Evolutionary conservation across 2,888 invertebrate genomes (phyloP).

Genomic region (Prenolepis imparis): DNA sequence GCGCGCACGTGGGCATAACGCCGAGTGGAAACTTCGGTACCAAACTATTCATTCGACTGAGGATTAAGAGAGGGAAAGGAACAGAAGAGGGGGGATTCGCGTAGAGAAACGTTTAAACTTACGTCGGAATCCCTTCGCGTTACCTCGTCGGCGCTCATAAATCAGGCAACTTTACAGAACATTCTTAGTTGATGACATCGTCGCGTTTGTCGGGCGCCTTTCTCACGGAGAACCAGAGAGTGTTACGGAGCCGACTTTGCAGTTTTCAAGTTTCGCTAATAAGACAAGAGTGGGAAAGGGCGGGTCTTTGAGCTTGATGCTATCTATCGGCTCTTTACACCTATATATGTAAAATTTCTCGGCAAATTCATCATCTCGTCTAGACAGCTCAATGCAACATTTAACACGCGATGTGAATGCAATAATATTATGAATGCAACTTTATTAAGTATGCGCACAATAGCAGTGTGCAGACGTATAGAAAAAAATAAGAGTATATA

Average conservation of each 20-base stretch:
- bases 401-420: background rate
- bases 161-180: slow-evolving; percentile 79
- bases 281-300: slow-evolving; percentile 49
- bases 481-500: background rate
- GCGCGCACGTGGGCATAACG: slow-evolving; percentile 69
- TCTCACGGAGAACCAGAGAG: slow-evolving; percentile 57
- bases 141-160: slow-evolving; percentile 77
- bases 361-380: slow-evolving; percentile 46
- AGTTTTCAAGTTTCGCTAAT: slow-evolving; percentile 74
- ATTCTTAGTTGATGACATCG: slow-evolving; percentile 65
- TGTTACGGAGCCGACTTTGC: slow-evolving; percentile 63
- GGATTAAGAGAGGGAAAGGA: slow-evolving; percentile 17
- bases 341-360: background rate
- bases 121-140: slow-evolving; percentile 78
- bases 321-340: slow-evolving; percentile 22
- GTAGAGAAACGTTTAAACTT: slow-evolving; percentile 80
- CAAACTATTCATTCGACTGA: slow-evolving; percentile 79
- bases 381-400: background rate
- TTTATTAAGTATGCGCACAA: background rate
- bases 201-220: slow-evolving; percentile 60
- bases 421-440: no score
- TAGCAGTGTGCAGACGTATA: background rate
- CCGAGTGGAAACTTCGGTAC: slow-evolving; percentile 73
- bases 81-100: slow-evolving; percentile 45
- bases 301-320: background rate